A percentile compares a stretch with the other conserved stretches of the same genome.
phyloP scores from a whole-genome alignment of 2,888 invertebrate species.

The Callinectes sapidus region DNA sequence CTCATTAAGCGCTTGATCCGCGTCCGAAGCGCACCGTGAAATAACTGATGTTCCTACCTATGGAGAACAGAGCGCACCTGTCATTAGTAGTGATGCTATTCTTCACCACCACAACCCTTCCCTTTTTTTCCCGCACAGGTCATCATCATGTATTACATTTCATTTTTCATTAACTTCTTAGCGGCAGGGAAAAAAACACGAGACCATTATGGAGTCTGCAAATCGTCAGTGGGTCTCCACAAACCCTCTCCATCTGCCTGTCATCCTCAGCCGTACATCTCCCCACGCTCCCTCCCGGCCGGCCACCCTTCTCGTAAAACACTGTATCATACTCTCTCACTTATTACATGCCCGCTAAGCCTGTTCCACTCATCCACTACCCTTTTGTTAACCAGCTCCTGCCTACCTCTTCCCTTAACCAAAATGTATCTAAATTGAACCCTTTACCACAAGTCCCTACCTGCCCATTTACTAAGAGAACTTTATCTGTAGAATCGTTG shows the following conservation, averaged over 20 bases:
- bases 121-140: neutral
- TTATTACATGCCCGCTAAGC: slow-evolving; percentile 1
- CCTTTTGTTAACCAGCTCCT: neutral
- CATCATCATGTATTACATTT: neutral
- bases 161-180: neutral
- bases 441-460: neutral
- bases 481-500: neutral
- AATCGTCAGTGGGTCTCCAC: neutral
- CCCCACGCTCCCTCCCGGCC: neutral
- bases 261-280: neutral
- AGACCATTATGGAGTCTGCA: neutral
- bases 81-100: neutral
- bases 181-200: too few species aligned
- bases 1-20: neutral
- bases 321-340: slow-evolving; percentile 9
- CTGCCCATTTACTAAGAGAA: neutral
- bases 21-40: neutral
- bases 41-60: neutral
- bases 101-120: too few species aligned
- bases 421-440: neutral
- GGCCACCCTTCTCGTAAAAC: neutral
- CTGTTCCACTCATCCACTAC: neutral
- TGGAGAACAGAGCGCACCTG: neutral
- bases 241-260: neutral
- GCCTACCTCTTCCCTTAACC: neutral